Percentiles rank a stretch among this genome's conserved stretches.
These are phyloP conservation scores for Nannospalax galili DNA, from an alignment of 2,113 vertebrate species.

Conservation along the genomic window DNA sequence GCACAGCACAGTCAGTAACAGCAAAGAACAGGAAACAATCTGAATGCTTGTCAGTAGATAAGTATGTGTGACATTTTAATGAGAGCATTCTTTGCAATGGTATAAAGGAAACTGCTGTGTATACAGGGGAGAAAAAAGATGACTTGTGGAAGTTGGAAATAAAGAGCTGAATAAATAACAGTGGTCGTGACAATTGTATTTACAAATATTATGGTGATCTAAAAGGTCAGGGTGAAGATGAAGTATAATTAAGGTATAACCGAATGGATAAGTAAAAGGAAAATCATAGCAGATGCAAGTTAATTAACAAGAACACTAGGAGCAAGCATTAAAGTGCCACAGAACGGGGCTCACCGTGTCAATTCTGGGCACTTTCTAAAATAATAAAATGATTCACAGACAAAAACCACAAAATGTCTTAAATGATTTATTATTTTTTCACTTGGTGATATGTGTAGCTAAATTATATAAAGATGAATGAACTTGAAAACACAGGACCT, in stretches of 20 bases:
- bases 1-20: background rate
- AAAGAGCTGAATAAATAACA: background rate
- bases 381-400: background rate
- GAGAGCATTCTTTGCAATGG: background rate
- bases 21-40: background rate
- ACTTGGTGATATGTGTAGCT: background rate
- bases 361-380: background rate
- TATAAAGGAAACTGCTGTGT: background rate
- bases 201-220: background rate
- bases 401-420: background rate
- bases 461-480: background rate
- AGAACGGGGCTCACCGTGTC: background rate
- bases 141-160: background rate
- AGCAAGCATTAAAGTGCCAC: background rate
- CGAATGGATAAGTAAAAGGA: background rate
- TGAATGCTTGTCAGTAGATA: background rate
- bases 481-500: background rate
- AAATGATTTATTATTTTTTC: background rate
- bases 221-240: background rate
- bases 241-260: background rate
- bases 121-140: background rate
- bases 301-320: background rate
- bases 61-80: background rate
- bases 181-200: background rate
- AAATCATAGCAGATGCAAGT: background rate